Conservation (phyloP, 2,113 vertebrate species). For the Cynocephalus volans region DNA sequence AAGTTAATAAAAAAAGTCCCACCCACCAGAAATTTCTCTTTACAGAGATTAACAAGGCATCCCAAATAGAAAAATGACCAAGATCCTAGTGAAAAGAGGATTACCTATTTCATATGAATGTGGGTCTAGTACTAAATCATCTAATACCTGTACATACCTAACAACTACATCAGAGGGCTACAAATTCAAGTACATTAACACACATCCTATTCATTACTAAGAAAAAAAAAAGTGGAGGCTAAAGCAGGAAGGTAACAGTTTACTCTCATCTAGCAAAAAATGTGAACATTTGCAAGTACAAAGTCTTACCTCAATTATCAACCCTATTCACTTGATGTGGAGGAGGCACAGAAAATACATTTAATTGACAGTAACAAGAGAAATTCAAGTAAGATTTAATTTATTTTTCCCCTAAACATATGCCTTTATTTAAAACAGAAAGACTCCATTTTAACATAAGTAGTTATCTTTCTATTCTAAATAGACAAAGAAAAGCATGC, state of each 20-base stretch:
- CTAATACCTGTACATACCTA: background rate
- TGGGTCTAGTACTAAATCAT: background rate
- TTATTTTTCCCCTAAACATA: slow-evolving; percentile 1
- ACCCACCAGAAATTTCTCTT: slow-evolving; percentile 47
- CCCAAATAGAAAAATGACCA: background rate
- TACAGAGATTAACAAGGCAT: slow-evolving; percentile 38
- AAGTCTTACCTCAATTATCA: slow-evolving; percentile 6
- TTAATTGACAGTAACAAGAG: background rate
- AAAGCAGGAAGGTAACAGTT: background rate
- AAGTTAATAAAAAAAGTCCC: slow-evolving; percentile 53
- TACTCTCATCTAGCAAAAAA: background rate
- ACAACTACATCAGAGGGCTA: background rate
- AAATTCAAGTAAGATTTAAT: slow-evolving; percentile 14
- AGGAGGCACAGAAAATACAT: background rate
- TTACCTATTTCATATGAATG: background rate
- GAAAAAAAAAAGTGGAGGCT: background rate
- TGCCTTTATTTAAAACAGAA: slow-evolving; percentile 7
- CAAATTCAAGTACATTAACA: background rate
- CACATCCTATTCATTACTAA: background rate
- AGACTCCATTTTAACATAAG: background rate
- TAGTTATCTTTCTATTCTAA: background rate
- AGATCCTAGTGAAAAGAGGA: slow-evolving; percentile 43
- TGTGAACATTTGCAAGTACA: background rate
- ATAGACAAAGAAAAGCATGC: background rate
- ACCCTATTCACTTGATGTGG: background rate